These are phyloP conservation scores for Eulemur albifrons DNA, from an alignment of 2,797 vertebrate species.

Conservation along the genomic window DNA sequence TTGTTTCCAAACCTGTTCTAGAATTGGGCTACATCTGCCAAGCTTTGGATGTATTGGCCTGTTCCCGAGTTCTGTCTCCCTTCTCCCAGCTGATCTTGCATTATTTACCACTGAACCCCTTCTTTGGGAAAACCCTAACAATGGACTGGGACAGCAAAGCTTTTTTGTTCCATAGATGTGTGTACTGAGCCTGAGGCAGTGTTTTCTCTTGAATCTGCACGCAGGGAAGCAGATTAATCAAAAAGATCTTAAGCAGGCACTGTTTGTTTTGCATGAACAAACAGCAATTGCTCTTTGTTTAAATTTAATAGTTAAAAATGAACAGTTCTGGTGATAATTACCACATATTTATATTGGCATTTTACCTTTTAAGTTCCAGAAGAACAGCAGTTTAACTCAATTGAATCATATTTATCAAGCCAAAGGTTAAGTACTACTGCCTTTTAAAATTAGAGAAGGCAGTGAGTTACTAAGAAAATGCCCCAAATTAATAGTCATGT, in stretches of 20 bases:
- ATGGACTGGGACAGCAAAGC: background rate
- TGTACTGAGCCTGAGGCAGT: slow-evolving; percentile 48
- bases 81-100: background rate
- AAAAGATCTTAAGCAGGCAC: slow-evolving; percentile 75
- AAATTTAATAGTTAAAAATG: slow-evolving; percentile 80
- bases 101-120: slow-evolving; percentile 13
- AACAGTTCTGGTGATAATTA: slow-evolving; percentile 77
- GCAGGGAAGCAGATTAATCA: slow-evolving; percentile 74
- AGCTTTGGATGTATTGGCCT: background rate
- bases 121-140: slow-evolving; percentile 21
- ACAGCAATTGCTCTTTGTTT: slow-evolving; percentile 78
- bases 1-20: background rate
- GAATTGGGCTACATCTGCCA: background rate
- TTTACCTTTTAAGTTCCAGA: slow-evolving; percentile 70
- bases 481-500: background rate
- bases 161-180: slow-evolving; percentile 38
- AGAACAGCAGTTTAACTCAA: slow-evolving; percentile 62
- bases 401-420: slow-evolving; percentile 60
- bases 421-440: slow-evolving; percentile 59
- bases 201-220: slow-evolving; percentile 58
- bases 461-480: slow-evolving; percentile 33
- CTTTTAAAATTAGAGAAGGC: slow-evolving; percentile 52
- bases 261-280: slow-evolving; percentile 81
- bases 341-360: slow-evolving; percentile 74
- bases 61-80: background rate